A percentile compares a stretch with the other conserved stretches of the same genome.
phyloP scores from a whole-genome alignment of 2,888 invertebrate genomes.

The Harpalus rufipes region DNA sequence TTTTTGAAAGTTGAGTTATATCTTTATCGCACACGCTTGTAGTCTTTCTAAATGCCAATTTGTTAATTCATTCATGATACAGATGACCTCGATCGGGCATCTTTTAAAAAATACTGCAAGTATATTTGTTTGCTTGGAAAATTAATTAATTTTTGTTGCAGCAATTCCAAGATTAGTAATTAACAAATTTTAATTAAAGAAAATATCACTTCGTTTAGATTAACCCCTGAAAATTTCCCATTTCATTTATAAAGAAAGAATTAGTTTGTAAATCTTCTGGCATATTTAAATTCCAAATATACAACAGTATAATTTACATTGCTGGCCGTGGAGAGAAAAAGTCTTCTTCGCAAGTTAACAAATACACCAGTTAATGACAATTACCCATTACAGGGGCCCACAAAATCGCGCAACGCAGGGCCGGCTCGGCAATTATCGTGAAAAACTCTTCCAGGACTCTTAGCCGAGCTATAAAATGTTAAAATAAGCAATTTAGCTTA shows the following conservation, averaged over 20 bases:
- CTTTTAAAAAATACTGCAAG: too few species aligned
- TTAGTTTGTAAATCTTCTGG: conserved; percentile 29
- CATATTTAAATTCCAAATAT: conserved; percentile 44
- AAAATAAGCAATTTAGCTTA: conserved; percentile 74
- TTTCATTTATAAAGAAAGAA: conserved; percentile 21
- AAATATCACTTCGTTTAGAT: conserved; percentile 24
- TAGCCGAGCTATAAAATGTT: conserved; percentile 75
- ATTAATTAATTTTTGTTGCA: background rate
- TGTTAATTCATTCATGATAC: too few species aligned
- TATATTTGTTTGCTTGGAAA: background rate
- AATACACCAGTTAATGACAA: conserved; percentile 50
- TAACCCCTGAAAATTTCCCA: conserved; percentile 24
- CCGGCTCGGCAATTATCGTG: conserved; percentile 33
- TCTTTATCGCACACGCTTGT: too few species aligned
- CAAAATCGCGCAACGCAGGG: conserved; percentile 19
- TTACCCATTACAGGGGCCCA: conserved; percentile 45
- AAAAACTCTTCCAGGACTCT: conserved; percentile 69
- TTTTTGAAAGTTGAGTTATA: too few species aligned
- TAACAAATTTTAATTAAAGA: conserved; percentile 39
- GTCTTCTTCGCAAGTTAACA: conserved; percentile 33
- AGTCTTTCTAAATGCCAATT: too few species aligned
- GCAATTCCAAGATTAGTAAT: background rate
- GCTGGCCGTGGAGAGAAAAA: conserved; percentile 18
- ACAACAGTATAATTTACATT: conserved; percentile 37
- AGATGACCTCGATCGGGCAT: too few species aligned